phyloP scores from a whole-genome alignment of 2,113 vertebrate genomes.

The Poeciliopsis retropinna region DNA sequence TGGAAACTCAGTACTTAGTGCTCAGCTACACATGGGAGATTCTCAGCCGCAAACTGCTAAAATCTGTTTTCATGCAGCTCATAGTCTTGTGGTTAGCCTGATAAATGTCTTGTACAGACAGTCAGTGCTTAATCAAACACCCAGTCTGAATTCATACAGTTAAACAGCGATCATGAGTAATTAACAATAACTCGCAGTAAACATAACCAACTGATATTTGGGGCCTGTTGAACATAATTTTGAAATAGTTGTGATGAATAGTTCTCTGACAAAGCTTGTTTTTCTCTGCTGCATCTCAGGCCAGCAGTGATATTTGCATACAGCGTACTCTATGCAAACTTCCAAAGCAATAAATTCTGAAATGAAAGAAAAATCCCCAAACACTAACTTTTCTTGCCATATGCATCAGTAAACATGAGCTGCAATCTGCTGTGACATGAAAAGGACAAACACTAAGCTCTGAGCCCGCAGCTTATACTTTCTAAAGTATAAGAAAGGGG shows the following conservation, averaged over 20 bases:
- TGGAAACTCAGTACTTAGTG: neutral
- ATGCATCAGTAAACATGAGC: neutral
- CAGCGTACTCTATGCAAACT: neutral
- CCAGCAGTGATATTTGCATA: neutral
- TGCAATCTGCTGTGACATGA: neutral
- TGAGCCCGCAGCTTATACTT: neutral
- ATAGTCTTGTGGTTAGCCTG: neutral
- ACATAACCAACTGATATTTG: neutral
- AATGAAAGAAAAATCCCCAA: neutral
- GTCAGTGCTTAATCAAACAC: neutral
- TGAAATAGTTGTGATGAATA: neutral
- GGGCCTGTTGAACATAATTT: neutral
- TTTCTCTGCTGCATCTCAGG: neutral
- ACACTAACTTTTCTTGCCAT: neutral
- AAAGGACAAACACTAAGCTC: neutral
- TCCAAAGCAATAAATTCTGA: neutral
- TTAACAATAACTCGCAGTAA: neutral
- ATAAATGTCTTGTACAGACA: neutral
- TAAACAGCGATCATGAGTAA: neutral
- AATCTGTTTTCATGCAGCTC: neutral
- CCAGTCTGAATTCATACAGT: neutral
- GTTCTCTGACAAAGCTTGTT: neutral
- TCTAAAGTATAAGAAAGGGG: neutral
- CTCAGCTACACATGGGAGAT: neutral
- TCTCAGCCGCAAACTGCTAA: neutral